phyloP scores from a whole-genome alignment of 2,113 vertebrate genomes.

The Thunnus thynnus region DNA sequence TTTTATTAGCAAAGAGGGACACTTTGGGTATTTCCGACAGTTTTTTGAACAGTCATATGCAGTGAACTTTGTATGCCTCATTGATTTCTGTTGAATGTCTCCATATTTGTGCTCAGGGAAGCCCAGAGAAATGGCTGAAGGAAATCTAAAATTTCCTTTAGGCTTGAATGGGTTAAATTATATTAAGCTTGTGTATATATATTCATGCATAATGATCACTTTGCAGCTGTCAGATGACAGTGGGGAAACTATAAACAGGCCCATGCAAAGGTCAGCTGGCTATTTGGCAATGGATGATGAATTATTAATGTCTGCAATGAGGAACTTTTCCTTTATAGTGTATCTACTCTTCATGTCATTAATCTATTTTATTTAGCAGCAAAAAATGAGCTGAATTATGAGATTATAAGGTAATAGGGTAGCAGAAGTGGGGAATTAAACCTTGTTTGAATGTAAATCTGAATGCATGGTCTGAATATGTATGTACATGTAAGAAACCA shows the following conservation, averaged over 20 bases:
- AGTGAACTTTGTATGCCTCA: background rate
- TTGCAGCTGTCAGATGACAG: constrained; percentile 35
- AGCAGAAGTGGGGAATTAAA: background rate
- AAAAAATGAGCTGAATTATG: background rate
- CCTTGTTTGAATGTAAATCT: background rate
- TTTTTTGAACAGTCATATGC: background rate
- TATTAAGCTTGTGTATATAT: constrained; percentile 16
- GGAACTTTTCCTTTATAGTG: constrained; percentile 6
- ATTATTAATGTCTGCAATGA: constrained; percentile 32
- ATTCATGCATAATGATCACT: constrained; percentile 28
- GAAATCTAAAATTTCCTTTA: background rate
- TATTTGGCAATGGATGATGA: constrained; percentile 34
- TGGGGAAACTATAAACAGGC: constrained; percentile 38
- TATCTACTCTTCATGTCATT: background rate
- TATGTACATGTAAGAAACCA: background rate
- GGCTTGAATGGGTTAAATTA: background rate
- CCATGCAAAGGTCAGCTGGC: constrained; percentile 36
- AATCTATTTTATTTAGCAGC: background rate
- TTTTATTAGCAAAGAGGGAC: background rate
- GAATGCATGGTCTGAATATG: background rate
- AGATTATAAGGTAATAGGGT: background rate
- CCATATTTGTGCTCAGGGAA: background rate
- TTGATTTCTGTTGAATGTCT: background rate
- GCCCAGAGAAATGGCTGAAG: background rate
- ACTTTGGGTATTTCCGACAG: background rate